Base-by-base conservation (phyloP, 1,140 invertebrate species). In the Drosophila yakuba region DNA sequence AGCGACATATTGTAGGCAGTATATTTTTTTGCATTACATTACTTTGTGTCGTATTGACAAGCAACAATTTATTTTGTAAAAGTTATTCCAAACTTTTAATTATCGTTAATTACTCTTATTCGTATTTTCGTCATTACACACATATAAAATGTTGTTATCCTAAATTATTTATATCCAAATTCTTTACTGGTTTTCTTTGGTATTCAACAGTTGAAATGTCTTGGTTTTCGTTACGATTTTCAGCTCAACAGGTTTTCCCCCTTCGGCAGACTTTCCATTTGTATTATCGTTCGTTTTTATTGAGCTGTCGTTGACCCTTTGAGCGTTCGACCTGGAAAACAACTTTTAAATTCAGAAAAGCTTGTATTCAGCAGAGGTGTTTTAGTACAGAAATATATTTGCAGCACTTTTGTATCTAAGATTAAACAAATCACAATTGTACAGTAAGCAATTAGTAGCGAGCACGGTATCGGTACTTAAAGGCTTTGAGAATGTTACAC, bases 171-270 rank as follows among this genome's bases (percentile, higher is more conserved):
- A 48, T 25, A 8, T 5, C 47, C 6, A 3, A 15, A 35, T 28
- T 41, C 14, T 56, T 43, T 56, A 78, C 36, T 67, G 38, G 41
- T 66, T 83, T 69, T 82, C 44, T 17, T 56, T 64, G 48, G 61
- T 20, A 17, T 75, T 73, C 54, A 85, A 38, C 1, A 84, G 80
- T 25, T 90, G 54, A 57, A 91, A 57, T n/a, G 81, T 88, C 61
- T 54, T 80, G 20, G 85, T 91, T 55, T 54, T 80, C 15, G 85
- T 91, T 28, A 91, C 69, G 17, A 91, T 91, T 81, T 90, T 91
- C 51, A 91, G 62, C 17, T 88, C 77, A 64, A 91, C 76, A 10
- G 90, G 71, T 81, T 88, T 91, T 66, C 80, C 80, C 43, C 32
- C 51, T 3, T 12, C 28, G n/a, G 20, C 44, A 14, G 43, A 45